Evolutionary conservation across 2,113 vertebrate genomes (phyloP), one percentile per base, ranked within the genome.

Genomic region (Menura novaehollandiae): DNA sequence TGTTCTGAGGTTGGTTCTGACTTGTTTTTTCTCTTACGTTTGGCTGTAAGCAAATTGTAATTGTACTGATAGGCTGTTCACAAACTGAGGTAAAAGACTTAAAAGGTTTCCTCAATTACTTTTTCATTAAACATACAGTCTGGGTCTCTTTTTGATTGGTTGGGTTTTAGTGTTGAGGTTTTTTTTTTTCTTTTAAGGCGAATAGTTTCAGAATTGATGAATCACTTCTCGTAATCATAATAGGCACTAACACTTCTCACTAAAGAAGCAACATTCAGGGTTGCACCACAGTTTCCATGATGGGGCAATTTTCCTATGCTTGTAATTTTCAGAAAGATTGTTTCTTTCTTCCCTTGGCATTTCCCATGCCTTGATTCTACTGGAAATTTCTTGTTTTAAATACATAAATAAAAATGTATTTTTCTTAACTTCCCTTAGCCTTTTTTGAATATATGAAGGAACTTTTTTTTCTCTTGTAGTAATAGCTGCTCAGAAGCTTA

Each of bases 131-230:
- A 56, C 26, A 27, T 49, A 91, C 30, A 81, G 9, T 56, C 28
- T 68, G 49, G 6, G 16, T 74, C 86, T 94, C 52, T 76, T 85
- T 75, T 76, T 86, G 37, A 53, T 94, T 84, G 32, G 17, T 84
- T 85, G 60, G 18, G 20, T 26, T 47, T 78, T 60, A 7, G 3
- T 32, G 1, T 4, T 39, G 12, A 3, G 3, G 5, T 24, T 24
- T 44, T 43, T 51, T 64, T 68, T 82, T 59, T 52, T 53, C 2
- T 43, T 88, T 67, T 44, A 13, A 58, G 60, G 22, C 80, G 46
- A 88, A 56, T 44, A 51, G n/a, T 94, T 93, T 88, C 90, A 96
- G 91, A 92, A 94, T 39, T 93, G 72, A 77, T 95, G 82, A 96
- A 63, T 96, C 93, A 93, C 76, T 96, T 96, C 93, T 96, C 0